Evolutionary conservation across 2,113 vertebrate genomes (phyloP), one percentile per base, ranked within the genome.

Genomic region (Plecturocebus donacophilus): DNA sequence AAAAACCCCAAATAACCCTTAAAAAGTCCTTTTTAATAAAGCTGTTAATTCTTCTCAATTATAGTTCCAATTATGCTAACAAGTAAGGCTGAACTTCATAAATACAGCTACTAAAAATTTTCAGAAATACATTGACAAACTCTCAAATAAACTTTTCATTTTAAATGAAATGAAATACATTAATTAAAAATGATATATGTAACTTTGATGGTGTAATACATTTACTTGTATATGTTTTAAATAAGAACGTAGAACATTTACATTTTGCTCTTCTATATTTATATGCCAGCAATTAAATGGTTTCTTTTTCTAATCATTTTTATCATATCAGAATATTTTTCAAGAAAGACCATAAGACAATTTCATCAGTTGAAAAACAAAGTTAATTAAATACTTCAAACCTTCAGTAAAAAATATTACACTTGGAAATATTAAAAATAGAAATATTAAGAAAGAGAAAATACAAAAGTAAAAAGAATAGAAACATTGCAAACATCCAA

Each of bases 291-390:
- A 95, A 95, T 80, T 71, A 88, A 96, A 83, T 40, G 98, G 91
- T 95, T 90, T 94, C 87, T 61, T 86, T 95, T 81, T 17, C 52
- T 21, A 40, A 90, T 25, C 16, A 61, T 92, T 96, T 96, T 86
- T 95, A 84, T 92, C 52, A 94, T 45, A 89, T 88, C 54, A 95
- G n/a, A 94, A 96, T 98, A 95, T 86, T 96, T 93, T 90, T 80
- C 49, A 86, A 92, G 93, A 61, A 40, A 90, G 2, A 27, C 70
- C 14, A 58, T 96, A 96, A 98, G 95, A 88, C 77, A 95, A 85
- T 97, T 98, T 75, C 97, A 73, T 42, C 86, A 97, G 86, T 70
- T 98, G 96, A 98, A 90, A 98, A 93, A 96, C 93, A 97, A 98
- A 98, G 91, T 79, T 96, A 98, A 97, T 97, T 98, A 98, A 96